Conservation (phyloP, 2,113 vertebrate species). For the Geococcyx californianus region DNA sequence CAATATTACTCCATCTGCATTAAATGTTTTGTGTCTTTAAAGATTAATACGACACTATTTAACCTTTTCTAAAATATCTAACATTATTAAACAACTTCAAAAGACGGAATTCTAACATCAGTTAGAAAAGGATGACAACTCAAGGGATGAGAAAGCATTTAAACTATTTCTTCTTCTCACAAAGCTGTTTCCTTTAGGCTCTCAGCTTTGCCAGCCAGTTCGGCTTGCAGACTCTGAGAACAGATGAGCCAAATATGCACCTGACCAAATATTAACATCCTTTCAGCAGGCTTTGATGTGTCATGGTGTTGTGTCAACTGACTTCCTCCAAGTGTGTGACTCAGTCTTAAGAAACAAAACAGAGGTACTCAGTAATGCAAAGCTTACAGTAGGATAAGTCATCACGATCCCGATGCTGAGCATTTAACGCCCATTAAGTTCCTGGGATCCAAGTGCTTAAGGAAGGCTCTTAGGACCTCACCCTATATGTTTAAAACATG, state of each 20-base stretch:
- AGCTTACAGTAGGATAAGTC: background rate
- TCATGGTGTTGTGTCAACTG: background rate
- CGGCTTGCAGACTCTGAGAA: background rate
- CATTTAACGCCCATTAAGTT: background rate
- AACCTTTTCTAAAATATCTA: slow-evolving; percentile 61
- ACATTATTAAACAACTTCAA: slow-evolving; percentile 46
- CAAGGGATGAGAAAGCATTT: slow-evolving; percentile 24
- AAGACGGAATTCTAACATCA: background rate
- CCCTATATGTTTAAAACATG: background rate
- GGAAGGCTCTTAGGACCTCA: background rate
- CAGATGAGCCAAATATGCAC: slow-evolving; percentile 51
- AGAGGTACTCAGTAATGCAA: background rate
- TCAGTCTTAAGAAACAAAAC: slow-evolving; percentile 14
- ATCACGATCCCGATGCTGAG: fast-evolving
- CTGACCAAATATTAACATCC: slow-evolving; percentile 73
- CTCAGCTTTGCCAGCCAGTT: background rate
- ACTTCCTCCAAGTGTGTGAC: background rate
- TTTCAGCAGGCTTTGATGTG: slow-evolving; percentile 42
- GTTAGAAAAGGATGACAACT: slow-evolving; percentile 49
- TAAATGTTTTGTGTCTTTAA: slow-evolving; percentile 34
- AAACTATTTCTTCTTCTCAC: slow-evolving; percentile 40
- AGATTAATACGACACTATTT: slow-evolving; percentile 39
- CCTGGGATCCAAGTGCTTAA: background rate
- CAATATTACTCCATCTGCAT: slow-evolving; percentile 35
- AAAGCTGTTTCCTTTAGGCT: slow-evolving; percentile 42